A percentile compares a stretch with the other conserved stretches of the same genome.
Conservation (phyloP, 2,888 invertebrate genomes). For the Macroteleia sp. region DNA sequence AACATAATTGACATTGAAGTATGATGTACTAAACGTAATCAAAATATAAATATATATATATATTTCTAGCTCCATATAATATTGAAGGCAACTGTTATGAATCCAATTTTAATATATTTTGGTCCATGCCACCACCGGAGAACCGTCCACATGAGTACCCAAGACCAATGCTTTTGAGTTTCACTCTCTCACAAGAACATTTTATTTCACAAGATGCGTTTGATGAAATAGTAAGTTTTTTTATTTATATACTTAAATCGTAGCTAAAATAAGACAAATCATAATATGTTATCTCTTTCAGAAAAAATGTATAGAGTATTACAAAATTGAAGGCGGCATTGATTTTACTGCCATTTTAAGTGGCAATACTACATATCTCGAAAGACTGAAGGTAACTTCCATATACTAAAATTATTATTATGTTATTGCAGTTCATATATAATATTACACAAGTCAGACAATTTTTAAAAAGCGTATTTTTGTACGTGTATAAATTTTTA, state of each 20-base stretch:
- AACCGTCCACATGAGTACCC: conserved; percentile 96
- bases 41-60: no score
- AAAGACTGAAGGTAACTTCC: conserved; percentile 89
- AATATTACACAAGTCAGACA: no score
- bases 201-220: conserved; percentile 92
- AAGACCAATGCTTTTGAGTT: conserved; percentile 95
- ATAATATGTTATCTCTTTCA: conserved; percentile 67
- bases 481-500: no score
- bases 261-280: not conserved
- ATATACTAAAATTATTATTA: no score
- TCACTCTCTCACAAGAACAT: conserved; percentile 92
- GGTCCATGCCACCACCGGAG: conserved; percentile 98
- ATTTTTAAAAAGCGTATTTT: no score
- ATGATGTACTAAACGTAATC: no score
- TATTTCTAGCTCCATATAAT: conserved; percentile 90
- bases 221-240: conserved; percentile 90
- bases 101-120: conserved; percentile 93
- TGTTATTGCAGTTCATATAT: no score
- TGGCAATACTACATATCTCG: conserved; percentile 90
- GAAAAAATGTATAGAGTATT: conserved; percentile 93
- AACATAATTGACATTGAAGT: no score
- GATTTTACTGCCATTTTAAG: conserved; percentile 89
- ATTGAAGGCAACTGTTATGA: conserved; percentile 91
- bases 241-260: no score
- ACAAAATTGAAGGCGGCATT: conserved; percentile 88